Evolutionary conservation across 2,113 vertebrate genomes (phyloP).

Genomic region (Mustela lutreola): DNA sequence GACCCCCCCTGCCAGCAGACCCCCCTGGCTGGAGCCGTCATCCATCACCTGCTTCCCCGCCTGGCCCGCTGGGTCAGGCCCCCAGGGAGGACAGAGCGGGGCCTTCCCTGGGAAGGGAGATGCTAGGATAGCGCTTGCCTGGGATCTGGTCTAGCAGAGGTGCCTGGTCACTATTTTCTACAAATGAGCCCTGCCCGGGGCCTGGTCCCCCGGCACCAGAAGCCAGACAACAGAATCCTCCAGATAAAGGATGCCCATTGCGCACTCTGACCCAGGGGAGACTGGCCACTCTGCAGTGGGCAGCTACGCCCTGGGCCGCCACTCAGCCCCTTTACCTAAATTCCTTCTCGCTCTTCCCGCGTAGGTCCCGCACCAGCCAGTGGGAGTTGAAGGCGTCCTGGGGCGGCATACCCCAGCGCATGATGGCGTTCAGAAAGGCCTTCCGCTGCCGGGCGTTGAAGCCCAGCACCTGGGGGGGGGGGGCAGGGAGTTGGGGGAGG

Average conservation of each 20-base stretch:
- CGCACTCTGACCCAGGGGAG: accelerated
- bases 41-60: neutral
- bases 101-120: neutral
- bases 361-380: conserved; percentile 97
- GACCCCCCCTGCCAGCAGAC: neutral
- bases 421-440: conserved; percentile 98
- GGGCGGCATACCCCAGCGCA: conserved; percentile 99
- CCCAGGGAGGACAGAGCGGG: no score
- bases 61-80: neutral
- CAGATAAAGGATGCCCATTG: accelerated
- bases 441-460: conserved; percentile 98
- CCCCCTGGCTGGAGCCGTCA: neutral
- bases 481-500: accelerated
- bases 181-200: neutral
- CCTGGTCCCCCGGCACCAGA: neutral
- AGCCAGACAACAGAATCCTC: accelerated
- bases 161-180: accelerated
- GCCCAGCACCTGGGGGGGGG: conserved; percentile 92
- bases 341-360: conserved; percentile 98
- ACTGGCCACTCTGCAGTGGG: accelerated
- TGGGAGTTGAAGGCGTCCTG: conserved; percentile 99
- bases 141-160: neutral
- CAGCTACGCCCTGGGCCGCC: neutral
- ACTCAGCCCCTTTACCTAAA: conserved; percentile 90
- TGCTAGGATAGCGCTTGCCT: neutral